A percentile compares a stretch with the other conserved stretches of the same genome.
phyloP scores from a whole-genome alignment of 2,113 vertebrate genomes.

The Rhinoptilus africanus region DNA sequence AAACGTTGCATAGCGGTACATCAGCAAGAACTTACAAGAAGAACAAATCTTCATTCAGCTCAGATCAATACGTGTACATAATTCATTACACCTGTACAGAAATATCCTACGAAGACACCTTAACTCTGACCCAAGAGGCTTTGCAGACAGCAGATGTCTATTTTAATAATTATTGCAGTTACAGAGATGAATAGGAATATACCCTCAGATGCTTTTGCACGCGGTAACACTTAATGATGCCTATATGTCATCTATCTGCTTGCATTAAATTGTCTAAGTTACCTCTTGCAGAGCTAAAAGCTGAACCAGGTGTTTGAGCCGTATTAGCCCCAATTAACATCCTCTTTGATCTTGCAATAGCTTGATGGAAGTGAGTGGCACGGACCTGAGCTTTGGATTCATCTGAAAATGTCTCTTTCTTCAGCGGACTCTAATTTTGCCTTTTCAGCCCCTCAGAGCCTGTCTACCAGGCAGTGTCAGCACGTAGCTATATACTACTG shows the following conservation, averaged over 20 bases:
- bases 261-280: neutral
- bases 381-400: neutral
- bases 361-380: neutral
- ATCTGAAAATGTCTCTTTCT: neutral
- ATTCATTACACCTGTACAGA: constrained; percentile 37
- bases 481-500: accelerated
- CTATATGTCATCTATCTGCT: neutral
- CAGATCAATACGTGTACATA: constrained; percentile 25
- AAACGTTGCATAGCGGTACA: neutral
- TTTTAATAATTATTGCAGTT: constrained; percentile 34
- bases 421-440: neutral
- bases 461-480: neutral
- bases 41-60: constrained; percentile 56
- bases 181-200: neutral
- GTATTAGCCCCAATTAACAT: neutral
- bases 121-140: neutral
- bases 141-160: constrained; percentile 22
- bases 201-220: neutral
- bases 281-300: neutral
- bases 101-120: constrained; percentile 6
- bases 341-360: neutral
- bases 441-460: neutral
- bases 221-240: neutral
- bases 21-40: constrained; percentile 20
- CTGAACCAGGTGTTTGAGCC: neutral